These are phyloP conservation scores for Ectemnius lituratus DNA, from an alignment of 2,888 invertebrate genomes.

Conservation along the genomic window DNA sequence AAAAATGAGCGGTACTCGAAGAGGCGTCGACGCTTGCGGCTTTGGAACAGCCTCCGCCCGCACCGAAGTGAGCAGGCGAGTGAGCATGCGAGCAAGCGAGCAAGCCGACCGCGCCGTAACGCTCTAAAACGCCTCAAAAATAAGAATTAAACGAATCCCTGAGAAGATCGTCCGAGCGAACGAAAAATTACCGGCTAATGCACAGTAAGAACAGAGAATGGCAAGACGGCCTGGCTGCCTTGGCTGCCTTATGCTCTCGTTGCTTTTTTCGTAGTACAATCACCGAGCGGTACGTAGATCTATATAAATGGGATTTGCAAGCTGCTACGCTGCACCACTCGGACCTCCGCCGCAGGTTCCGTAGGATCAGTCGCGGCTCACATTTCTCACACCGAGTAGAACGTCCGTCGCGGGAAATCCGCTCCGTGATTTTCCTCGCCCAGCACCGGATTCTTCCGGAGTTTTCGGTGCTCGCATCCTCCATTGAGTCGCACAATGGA, in stretches of 20 bases:
- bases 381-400: background rate
- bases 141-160: conserved; percentile 58
- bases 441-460: conserved; percentile 5
- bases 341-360: conserved; percentile 65
- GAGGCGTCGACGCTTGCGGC: conserved; percentile 10
- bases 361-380: conserved; percentile 43
- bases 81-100: conserved; percentile 6
- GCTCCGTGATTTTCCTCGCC: background rate
- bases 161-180: conserved; percentile 42
- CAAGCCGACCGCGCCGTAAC: conserved; percentile 66
- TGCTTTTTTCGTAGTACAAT: conserved; percentile 66
- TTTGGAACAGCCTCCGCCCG: conserved; percentile 11
- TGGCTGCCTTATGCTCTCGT: conserved; percentile 51
- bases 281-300: conserved; percentile 60
- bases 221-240: conserved; percentile 20
- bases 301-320: conserved; percentile 66
- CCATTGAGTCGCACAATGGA: conserved; percentile 29
- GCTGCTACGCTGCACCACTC: conserved; percentile 58
- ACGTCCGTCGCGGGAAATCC: background rate
- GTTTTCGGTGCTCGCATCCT: background rate
- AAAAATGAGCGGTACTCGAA: background rate
- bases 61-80: background rate
- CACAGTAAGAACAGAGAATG: conserved; percentile 57
- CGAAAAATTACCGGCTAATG: conserved; percentile 64
- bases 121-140: conserved; percentile 71